Percentiles rank a stretch among this genome's conserved stretches.
Evolutionary conservation across 2,113 vertebrate species (phyloP).

Genomic region (Carettochelys insculpta): DNA sequence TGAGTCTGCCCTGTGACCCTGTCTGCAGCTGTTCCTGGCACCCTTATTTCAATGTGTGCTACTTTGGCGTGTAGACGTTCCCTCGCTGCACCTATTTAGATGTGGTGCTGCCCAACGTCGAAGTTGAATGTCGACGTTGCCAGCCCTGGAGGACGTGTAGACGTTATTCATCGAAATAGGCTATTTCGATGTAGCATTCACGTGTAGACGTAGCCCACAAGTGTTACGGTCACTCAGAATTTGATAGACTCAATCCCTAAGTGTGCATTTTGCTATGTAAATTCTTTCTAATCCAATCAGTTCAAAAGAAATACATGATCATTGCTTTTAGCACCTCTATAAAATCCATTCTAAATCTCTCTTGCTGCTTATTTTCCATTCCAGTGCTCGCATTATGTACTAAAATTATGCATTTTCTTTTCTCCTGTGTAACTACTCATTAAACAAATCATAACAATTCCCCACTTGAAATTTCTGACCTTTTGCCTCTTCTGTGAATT

Average conservation of each 20-base stretch:
- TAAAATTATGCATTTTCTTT: not conserved
- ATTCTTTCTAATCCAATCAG: not conserved
- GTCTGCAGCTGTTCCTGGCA: too few species aligned
- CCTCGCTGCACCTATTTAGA: too few species aligned
- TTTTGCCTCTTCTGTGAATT: not conserved
- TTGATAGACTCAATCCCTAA: not conserved
- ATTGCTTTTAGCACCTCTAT: not conserved
- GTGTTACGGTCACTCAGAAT: not conserved
- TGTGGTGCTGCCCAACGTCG: too few species aligned
- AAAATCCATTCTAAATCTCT: not conserved
- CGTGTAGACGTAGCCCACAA: too few species aligned
- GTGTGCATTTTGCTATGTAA: not conserved
- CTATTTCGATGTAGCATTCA: too few species aligned
- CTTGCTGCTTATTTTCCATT: not conserved
- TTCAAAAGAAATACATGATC: not conserved
- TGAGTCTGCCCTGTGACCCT: too few species aligned
- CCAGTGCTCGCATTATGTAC: not conserved
- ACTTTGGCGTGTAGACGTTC: too few species aligned
- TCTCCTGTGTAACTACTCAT: not conserved
- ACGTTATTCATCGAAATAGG: too few species aligned
- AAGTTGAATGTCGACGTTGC: too few species aligned
- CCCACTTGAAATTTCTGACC: not conserved
- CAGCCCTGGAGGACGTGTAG: too few species aligned
- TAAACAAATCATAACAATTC: conserved; percentile 22
- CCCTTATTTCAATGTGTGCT: too few species aligned